phyloP scores from a whole-genome alignment of 2,888 invertebrate genomes.

The Drosophila glabriapex region DNA sequence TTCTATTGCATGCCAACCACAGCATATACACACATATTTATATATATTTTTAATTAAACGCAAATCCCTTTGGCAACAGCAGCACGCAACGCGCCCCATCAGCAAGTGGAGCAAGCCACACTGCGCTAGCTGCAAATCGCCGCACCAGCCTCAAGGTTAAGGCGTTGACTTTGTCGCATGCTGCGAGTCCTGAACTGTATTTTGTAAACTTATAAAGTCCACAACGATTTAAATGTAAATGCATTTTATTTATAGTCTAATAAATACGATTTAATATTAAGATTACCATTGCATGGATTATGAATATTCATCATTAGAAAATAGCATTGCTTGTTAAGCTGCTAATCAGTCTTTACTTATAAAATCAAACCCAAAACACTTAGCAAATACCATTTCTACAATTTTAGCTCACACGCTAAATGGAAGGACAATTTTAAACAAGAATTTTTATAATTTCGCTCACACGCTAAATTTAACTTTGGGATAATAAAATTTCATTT shows the following conservation, averaged over 20 bases:
- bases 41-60: constrained; percentile 79
- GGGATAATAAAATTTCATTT: background rate
- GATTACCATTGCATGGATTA: background rate
- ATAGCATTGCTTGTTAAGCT: background rate
- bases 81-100: constrained; percentile 59
- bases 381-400: background rate
- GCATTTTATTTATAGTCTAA: background rate
- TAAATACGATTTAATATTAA: background rate
- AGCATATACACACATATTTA: constrained; percentile 58
- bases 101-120: constrained; percentile 30
- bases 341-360: background rate
- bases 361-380: background rate
- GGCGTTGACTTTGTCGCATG: constrained; percentile 43
- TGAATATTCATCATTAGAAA: too few relatives aligned
- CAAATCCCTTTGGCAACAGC: constrained; percentile 74
- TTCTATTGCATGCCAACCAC: constrained; percentile 74
- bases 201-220: constrained; percentile 13
- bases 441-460: background rate
- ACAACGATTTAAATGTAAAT: constrained; percentile 2
- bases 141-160: constrained; percentile 68
- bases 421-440: background rate
- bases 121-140: constrained; percentile 35
- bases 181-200: constrained; percentile 7
- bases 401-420: background rate
- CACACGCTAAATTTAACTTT: background rate